Base-by-base conservation (phyloP, 2,888 invertebrate genomes). In the Drosophila yooni region DNA sequence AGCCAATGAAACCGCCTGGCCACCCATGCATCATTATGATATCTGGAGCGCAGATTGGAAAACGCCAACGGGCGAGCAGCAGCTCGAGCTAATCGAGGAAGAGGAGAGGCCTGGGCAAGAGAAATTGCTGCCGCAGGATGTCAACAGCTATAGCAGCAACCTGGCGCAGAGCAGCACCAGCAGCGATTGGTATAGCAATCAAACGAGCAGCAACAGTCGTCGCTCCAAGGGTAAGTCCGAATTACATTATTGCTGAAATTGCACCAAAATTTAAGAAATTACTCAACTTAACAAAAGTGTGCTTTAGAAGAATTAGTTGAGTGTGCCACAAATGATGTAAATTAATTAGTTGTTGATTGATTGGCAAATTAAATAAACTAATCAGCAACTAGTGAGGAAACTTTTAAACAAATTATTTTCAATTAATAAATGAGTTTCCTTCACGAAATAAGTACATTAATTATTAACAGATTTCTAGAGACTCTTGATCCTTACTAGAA, bases 21-120 rank as follows among this genome's bases (percentile, higher is more conserved):
- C 93, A 71, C 86, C 89, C 58, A 85, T 92, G 89, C 91, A 86
- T 66, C 91, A 90, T 78, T 89, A 89, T 73, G 92, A 93, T 84
- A 93, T 93, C 71, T 93, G 93, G 93, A 91, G 81, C 80, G 74
- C 75, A 29, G 82, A 82, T 60, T 67, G 54, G 33, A 56, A 72
- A 69, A 51, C 50, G 43, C 70, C 74, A 25, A n/a, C 75, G 15
- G 36, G 54, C 15, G 64, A 70, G 38, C 64, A 70, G 34, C 25
- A 72, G 29, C 34, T 66, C 21, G 63, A 74, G 6, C 50, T 54
- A 11, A 38, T 60, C 43, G 58, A 66, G 40, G 62, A 61, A 25
- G 70, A 73, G 56, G 59, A 70, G 21, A 36, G 62, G 27, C 38
- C 67, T n/a, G 43, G 29, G 6, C 53, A 59, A 18, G 71, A 79